These are phyloP conservation scores for Hexactinellida sp. DNA, from an alignment of 37 sponge, comb jelly and placozoan species.

Conservation along the genomic window DNA sequence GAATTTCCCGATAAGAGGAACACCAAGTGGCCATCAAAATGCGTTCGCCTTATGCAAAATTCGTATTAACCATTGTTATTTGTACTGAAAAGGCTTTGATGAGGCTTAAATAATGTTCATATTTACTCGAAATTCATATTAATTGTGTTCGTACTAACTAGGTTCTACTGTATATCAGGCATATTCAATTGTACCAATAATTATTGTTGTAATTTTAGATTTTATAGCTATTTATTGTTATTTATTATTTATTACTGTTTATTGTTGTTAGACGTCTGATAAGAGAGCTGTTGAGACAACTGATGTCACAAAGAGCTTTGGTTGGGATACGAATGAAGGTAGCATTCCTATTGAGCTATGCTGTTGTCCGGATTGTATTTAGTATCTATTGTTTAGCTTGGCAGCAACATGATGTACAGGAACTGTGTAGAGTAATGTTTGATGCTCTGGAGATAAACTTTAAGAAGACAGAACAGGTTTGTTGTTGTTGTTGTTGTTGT, in stretches of 20 bases:
- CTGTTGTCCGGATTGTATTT: neutral
- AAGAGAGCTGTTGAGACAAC: slow-evolving; percentile 86
- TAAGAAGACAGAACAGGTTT: slow-evolving; percentile 37
- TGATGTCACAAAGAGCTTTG: slow-evolving; percentile 88
- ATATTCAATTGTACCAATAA: too few relatives aligned
- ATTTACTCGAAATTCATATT: too few relatives aligned
- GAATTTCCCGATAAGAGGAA: too few relatives aligned
- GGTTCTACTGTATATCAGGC: too few relatives aligned
- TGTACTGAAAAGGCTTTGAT: too few relatives aligned
- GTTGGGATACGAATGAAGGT: slow-evolving; percentile 92
- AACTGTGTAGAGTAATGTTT: slow-evolving; percentile 88
- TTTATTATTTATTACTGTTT: neutral
- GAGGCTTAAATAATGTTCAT: too few relatives aligned
- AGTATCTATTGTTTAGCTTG: slow-evolving; percentile 38
- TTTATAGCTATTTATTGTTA: too few relatives aligned
- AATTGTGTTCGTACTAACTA: too few relatives aligned
- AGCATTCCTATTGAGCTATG: neutral
- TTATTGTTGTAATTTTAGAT: too few relatives aligned
- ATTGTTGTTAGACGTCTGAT: slow-evolving; percentile 42
- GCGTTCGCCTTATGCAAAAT: too few relatives aligned
- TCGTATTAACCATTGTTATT: too few relatives aligned
- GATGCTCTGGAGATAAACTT: slow-evolving; percentile 84
- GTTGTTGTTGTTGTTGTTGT: neutral
- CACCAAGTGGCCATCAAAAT: too few relatives aligned
- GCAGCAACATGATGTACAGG: slow-evolving; percentile 96